Conservation (phyloP, 2,797 vertebrate genomes). For the Dryobates pubescens region DNA sequence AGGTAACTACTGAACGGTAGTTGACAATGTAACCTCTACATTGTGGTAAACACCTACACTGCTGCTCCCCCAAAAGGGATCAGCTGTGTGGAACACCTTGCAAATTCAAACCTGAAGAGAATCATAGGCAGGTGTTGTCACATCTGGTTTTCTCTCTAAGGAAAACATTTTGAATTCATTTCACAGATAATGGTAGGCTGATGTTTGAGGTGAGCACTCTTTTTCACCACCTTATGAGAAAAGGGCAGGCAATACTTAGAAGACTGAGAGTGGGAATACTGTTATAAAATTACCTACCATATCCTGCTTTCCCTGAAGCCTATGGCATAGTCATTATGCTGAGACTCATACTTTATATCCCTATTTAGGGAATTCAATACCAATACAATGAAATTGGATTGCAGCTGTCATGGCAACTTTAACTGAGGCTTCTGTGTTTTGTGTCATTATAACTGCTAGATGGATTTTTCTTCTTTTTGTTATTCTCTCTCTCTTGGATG, state of each 20-base stretch:
- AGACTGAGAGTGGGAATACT: not conserved
- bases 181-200: not conserved
- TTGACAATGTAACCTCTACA: not conserved
- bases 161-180: not conserved
- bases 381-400: not conserved
- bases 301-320: not conserved
- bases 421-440: not conserved
- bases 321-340: not conserved
- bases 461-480: slow-evolving; percentile 2
- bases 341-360: not conserved
- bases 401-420: slow-evolving; percentile 22
- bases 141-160: not conserved
- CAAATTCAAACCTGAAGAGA: not conserved
- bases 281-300: not conserved
- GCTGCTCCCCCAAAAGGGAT: accelerated
- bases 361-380: not conserved
- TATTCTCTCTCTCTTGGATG: not conserved
- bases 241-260: not conserved
- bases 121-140: not conserved
- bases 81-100: not conserved
- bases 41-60: not conserved
- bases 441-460: not conserved
- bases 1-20: accelerated
- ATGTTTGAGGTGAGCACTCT: not conserved
- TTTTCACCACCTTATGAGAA: not conserved